Base-by-base conservation (phyloP, 2,888 invertebrate genomes). In the Muschampia staudingeri region DNA sequence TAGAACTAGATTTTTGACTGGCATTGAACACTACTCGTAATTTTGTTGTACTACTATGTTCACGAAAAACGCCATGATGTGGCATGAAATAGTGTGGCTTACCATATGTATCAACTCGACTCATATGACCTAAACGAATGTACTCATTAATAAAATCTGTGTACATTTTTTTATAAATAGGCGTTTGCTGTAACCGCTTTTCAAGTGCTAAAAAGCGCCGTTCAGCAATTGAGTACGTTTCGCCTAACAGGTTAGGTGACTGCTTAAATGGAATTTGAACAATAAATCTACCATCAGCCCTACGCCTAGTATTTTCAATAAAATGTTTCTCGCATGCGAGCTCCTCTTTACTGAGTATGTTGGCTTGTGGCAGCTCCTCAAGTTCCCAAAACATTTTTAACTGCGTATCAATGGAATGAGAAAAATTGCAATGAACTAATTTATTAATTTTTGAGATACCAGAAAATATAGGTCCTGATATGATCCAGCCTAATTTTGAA, bases 381-480 rank as follows among this genome's bases (percentile, higher is more conserved):
- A 88, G 56, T 72, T 88, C 87, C 88, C 87, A 88, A 65, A 87
- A 87, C 44, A 56, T 73, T 11, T 76, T 73, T 42, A 87, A 67
- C 56, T 86, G 86, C 8, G 14, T 19, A 30, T 87, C 80, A 19
- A 85, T 56, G 6, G 84, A 48, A 12, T 77, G 75, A n/a, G 82
- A 25, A 77, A 84, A 83, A 65, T 88, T 85, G 79, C 87, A 87
- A 5, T 75, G 79, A 56, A 84, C 40, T 19, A 14, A 42, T 40
- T 42, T 42, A 2, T 69, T 52, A 4, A 30, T 69, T 61, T 70
- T 16, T 37, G 30, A 40, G 16, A 67, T 37, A 76, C 78, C 25
- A 16, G 87, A 70, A 56, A 34, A 52, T 30, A 73, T 9, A 14
- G 85, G 80, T 12, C 88, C 88, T 0, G 87, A 83, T 7, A 89